Conservation (phyloP, 92 coral and sea anemone genomes). For the Heliopora coerulea region DNA sequence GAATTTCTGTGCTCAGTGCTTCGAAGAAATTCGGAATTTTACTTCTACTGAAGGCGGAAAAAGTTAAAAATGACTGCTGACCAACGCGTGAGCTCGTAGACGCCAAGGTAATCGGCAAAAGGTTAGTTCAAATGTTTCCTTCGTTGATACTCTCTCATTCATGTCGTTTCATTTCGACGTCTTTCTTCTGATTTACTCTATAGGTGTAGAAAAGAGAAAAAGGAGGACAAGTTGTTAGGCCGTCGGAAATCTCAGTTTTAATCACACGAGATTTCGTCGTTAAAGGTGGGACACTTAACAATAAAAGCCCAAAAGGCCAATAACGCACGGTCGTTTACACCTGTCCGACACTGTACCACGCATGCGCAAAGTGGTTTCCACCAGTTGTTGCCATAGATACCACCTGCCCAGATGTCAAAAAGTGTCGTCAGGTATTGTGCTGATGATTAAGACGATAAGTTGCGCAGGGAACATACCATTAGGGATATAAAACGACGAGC, state of each 20-base stretch:
- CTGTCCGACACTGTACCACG: conserved; percentile 9
- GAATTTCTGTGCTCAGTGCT: neutral
- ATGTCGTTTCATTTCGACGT: no score
- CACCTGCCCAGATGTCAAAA: conserved; percentile 38
- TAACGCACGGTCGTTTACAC: conserved; percentile 30
- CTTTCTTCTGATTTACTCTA: no score
- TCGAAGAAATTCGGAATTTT: no score
- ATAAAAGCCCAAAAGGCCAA: conserved; percentile 30
- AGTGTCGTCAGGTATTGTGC: conserved; percentile 21
- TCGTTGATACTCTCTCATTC: no score
- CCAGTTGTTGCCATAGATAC: conserved; percentile 37
- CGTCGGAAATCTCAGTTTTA: conserved; percentile 31
- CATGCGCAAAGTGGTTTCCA: conserved; percentile 30
- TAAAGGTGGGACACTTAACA: conserved; percentile 15
- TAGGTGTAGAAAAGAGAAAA: no score
- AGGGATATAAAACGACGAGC: conserved; percentile 14
- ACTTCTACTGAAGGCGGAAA: no score
- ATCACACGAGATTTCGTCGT: conserved; percentile 31
- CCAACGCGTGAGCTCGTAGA: no score
- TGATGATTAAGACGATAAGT: conserved; percentile 5
- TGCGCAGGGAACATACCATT: conserved; percentile 11
- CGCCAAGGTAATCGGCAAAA: no score
- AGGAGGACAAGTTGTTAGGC: neutral
- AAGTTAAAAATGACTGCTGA: no score
- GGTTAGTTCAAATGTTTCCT: no score